Percentiles rank a stretch among this genome's conserved stretches.
These are phyloP conservation scores for Takifugu flavidus DNA, from an alignment of 2,113 vertebrate genomes.

Conservation along the genomic window DNA sequence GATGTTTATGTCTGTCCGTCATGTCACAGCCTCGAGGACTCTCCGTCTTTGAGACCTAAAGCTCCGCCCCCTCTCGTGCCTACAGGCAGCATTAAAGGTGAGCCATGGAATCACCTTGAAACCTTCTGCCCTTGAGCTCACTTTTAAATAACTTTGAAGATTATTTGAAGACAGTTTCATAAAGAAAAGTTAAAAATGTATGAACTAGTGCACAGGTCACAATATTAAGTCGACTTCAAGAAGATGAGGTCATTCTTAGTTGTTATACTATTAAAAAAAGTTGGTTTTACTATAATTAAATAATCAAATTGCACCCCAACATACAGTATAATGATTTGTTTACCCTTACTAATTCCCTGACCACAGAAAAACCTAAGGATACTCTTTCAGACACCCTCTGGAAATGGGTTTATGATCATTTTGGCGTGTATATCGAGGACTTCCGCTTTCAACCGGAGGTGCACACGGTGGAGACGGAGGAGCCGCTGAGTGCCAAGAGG, in stretches of 20 bases:
- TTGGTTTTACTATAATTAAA: too few relatives aligned
- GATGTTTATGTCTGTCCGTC: background rate
- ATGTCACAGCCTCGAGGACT: slow-evolving; percentile 80
- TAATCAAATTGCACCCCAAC: too few relatives aligned
- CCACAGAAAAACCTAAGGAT: slow-evolving; percentile 80
- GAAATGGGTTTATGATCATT: slow-evolving; percentile 84
- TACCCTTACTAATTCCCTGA: too few relatives aligned
- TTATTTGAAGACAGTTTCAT: too few relatives aligned
- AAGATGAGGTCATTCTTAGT: too few relatives aligned
- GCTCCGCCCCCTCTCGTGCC: slow-evolving; percentile 62
- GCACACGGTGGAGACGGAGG: slow-evolving; percentile 86
- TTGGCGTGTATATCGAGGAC: slow-evolving; percentile 88
- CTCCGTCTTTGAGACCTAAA: slow-evolving; percentile 75
- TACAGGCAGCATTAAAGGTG: slow-evolving; percentile 78
- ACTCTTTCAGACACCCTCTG: slow-evolving; percentile 77
- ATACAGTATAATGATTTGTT: too few relatives aligned
- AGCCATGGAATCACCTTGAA: background rate
- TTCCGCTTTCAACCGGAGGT: slow-evolving; percentile 94
- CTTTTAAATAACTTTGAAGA: too few relatives aligned
- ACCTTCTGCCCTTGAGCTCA: too few relatives aligned
- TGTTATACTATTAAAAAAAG: too few relatives aligned
- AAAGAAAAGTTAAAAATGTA: too few relatives aligned
- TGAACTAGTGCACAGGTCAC: too few relatives aligned
- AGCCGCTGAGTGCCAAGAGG: slow-evolving; percentile 94
- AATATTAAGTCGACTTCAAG: too few relatives aligned